A percentile compares a stretch with the other conserved stretches of the same genome.
These are phyloP conservation scores for Trichopoda pennipes DNA, from an alignment of 2,888 invertebrate species.

Conservation along the genomic window DNA sequence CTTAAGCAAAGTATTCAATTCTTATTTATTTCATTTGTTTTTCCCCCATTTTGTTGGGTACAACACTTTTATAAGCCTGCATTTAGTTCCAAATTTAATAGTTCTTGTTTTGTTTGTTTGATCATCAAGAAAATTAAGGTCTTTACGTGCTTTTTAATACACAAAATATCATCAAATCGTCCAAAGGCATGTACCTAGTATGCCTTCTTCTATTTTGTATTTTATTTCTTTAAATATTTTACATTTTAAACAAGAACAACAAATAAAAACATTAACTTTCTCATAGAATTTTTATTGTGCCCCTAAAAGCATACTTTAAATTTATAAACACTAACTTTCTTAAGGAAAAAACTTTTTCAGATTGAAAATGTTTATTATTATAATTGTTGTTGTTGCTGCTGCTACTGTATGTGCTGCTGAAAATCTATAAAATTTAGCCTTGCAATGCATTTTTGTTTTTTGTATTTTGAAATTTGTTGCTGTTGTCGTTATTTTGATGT, in stretches of 20 bases:
- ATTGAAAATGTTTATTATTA: constrained; percentile 27
- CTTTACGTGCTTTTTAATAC: constrained; percentile 46
- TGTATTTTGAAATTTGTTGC: not conserved
- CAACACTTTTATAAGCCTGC: constrained; percentile 37
- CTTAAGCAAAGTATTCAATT: constrained; percentile 33
- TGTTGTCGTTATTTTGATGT: constrained; percentile 10
- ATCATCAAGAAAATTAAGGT: constrained; percentile 62
- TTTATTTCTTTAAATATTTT: constrained; percentile 24
- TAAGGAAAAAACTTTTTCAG: constrained; percentile 26
- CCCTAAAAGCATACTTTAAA: constrained; percentile 56
- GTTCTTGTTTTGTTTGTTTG: constrained; percentile 28
- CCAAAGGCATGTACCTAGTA: too few relatives aligned
- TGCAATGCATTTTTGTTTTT: constrained; percentile 24
- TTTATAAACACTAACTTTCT: constrained; percentile 19
- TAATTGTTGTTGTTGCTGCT: constrained; percentile 20
- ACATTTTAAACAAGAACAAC: not conserved
- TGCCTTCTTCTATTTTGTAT: constrained; percentile 2
- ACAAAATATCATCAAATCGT: not conserved
- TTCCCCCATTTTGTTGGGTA: constrained; percentile 11
- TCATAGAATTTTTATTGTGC: constrained; percentile 20
- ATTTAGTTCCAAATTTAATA: constrained; percentile 30
- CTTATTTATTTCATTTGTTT: constrained; percentile 13
- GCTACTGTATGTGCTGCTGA: constrained; percentile 6
- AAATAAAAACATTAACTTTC: not conserved
- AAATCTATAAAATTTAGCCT: constrained; percentile 12